Base-by-base conservation (phyloP, 2,888 invertebrate genomes). In the Microctonus aethiopoides region DNA sequence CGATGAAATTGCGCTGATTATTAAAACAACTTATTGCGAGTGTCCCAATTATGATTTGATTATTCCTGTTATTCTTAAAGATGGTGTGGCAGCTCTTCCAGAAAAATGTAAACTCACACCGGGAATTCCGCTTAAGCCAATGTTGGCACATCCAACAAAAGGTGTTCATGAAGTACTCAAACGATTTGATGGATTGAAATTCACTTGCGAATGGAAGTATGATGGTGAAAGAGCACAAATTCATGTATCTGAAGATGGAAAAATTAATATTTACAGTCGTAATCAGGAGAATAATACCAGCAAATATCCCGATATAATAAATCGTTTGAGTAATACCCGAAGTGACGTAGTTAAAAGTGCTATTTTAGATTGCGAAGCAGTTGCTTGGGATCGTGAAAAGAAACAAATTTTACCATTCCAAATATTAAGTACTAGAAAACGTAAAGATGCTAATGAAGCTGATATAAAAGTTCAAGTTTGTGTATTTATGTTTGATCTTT, bases 171-270 rank as follows among this genome's bases (percentile, higher is more conserved):
- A 98, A 85, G 94, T 98, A 4, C 87, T 98, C 66, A 90, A 91
- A 71, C 90, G 96, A 80, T 91, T 86, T 70, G 95, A 95, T 71
- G 92, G 93, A 13, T 89, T 94, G 74, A 91, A 92, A 79, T 99
- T 99, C 86, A 98, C 98, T 0, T 99, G 99, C 86, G 99, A 99
- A 88, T 99, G 94, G 92, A 99, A 99, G 87, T 99, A 99, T 86
- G 99, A 99, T 87, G 99, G 99, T 0, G 99, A 99, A 89, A 90
- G 99, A 79, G 99, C 98, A 0, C 99, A 98, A 91, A 95, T 97
- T 77, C 96, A 97, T 83, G 87, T 91, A 29, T 84, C 87, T 29
- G 91, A 91, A 60, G 89, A 91, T 77, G 92, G 94, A 0, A 87
- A 88, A 2, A 91, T 98, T 0, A 91, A 91, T 77, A 92, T 99